Percentiles rank a stretch among this genome's conserved stretches.
phyloP scores from a whole-genome alignment of 2,113 vertebrate species.

The Dicerorhinus sumatrensis region DNA sequence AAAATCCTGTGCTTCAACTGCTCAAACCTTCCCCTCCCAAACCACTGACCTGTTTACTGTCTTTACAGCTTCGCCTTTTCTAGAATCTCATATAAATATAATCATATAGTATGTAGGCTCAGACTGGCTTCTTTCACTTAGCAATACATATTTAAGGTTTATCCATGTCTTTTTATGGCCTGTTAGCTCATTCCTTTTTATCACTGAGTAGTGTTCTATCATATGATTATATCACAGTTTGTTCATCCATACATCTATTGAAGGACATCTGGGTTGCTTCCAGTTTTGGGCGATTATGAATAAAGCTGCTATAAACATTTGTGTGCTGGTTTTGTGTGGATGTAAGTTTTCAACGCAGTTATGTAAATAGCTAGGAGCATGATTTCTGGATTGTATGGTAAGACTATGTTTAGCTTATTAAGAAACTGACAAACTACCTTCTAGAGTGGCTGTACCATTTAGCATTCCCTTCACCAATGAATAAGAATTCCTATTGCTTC shows the following conservation, averaged over 20 bases:
- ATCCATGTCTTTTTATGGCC: not conserved
- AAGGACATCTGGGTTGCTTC: not conserved
- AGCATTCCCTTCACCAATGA: not conserved
- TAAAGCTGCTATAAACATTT: not conserved
- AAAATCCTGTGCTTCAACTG: not conserved
- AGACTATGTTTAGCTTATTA: not conserved
- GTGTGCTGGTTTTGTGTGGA: not conserved
- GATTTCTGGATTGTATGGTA: not conserved
- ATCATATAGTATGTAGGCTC: not conserved
- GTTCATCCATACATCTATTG: not conserved
- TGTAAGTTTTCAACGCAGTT: not conserved
- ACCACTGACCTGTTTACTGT: not conserved
- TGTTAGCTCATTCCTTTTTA: not conserved
- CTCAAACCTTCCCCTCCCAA: not conserved
- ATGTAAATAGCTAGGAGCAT: not conserved
- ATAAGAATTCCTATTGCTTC: not conserved
- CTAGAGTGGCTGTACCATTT: not conserved
- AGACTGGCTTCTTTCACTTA: slow-evolving; percentile 1
- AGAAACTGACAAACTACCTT: not conserved
- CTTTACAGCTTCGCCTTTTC: slow-evolving; percentile 16
- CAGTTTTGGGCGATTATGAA: not conserved
- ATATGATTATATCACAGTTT: not conserved
- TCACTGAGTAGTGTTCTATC: not conserved
- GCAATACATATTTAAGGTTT: slow-evolving; percentile 10
- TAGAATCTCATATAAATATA: not conserved